A percentile compares a stretch with the other conserved stretches of the same genome.
Evolutionary conservation across 2,888 invertebrate genomes (phyloP).

Genomic region (Philhelius pedissequus): DNA sequence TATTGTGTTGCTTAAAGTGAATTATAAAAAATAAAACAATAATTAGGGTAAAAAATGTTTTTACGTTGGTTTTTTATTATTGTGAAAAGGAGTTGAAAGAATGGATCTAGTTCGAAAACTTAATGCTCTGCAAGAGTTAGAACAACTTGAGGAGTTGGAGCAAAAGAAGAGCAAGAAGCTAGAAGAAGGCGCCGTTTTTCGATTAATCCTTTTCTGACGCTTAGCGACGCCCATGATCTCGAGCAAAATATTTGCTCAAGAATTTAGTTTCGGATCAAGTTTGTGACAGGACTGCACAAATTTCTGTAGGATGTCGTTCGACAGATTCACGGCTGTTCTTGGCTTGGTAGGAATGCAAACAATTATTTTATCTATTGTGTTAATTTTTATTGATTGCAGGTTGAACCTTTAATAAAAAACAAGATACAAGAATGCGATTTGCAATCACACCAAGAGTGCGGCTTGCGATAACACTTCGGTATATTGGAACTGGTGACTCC

Average conservation of each 20-base stretch:
- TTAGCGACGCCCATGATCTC: neutral
- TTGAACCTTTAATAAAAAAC: neutral
- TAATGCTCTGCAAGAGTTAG: too few relatives aligned
- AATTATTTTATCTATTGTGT: neutral
- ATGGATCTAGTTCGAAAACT: too few relatives aligned
- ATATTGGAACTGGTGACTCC: neutral
- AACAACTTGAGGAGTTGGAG: too few relatives aligned
- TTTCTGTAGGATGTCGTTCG: neutral
- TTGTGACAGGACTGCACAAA: neutral
- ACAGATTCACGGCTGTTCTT: neutral
- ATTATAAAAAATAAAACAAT: too few relatives aligned
- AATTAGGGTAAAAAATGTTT: too few relatives aligned
- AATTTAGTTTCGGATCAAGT: neutral
- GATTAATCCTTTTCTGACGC: neutral
- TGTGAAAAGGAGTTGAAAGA: too few relatives aligned
- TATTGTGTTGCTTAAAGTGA: too few relatives aligned
- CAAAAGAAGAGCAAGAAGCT: neutral
- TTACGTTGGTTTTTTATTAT: too few relatives aligned
- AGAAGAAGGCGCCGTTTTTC: neutral
- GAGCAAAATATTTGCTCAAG: neutral
- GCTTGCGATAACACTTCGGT: neutral
- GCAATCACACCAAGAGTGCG: neutral
- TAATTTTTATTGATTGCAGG: neutral
- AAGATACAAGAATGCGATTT: neutral
- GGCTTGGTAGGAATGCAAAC: neutral